phyloP scores from a whole-genome alignment of 2,888 invertebrate species.

The Sclerodermus sp. region DNA sequence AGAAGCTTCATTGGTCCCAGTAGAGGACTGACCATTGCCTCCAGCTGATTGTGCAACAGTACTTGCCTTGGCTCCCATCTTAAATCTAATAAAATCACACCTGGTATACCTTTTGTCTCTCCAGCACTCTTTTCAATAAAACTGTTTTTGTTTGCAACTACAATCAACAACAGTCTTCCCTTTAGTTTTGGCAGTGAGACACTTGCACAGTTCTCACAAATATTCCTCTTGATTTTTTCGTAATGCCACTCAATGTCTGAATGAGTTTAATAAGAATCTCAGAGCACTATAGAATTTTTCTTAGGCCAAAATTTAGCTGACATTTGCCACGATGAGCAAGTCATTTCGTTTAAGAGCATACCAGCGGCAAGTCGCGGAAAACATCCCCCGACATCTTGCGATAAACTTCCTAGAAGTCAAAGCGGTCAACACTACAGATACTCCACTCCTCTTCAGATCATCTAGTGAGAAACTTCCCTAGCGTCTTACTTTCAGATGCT shows the following conservation, averaged over 20 bases:
- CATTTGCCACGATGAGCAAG: constrained; percentile 42
- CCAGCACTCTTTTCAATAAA: too few relatives aligned
- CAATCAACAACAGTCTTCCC: background rate
- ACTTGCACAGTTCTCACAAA: constrained; percentile 27
- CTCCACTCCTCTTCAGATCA: too few relatives aligned
- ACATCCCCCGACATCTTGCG: constrained; percentile 55
- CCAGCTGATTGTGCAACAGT: constrained; percentile 63
- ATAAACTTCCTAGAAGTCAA: constrained; percentile 47
- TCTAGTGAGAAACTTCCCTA: too few relatives aligned
- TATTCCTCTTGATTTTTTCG: constrained; percentile 6
- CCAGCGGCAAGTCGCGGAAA: constrained; percentile 44
- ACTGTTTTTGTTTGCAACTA: too few relatives aligned
- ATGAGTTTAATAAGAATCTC: constrained; percentile 15
- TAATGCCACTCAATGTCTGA: background rate
- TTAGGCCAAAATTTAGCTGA: constrained; percentile 44
- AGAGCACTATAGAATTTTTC: constrained; percentile 37
- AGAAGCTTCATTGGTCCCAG: constrained; percentile 66
- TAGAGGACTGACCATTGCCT: constrained; percentile 73
- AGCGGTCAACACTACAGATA: constrained; percentile 20
- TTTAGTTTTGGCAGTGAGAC: constrained; percentile 29
- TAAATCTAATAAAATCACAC: constrained; percentile 10
- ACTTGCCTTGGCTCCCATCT: constrained; percentile 84
- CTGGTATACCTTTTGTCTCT: too few relatives aligned
- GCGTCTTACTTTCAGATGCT: too few relatives aligned
- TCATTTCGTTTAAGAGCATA: constrained; percentile 45